A percentile compares a stretch with the other conserved stretches of the same genome.
Conservation (phyloP, 1,140 invertebrate genomes). For the Brachionus plicatilis region DNA sequence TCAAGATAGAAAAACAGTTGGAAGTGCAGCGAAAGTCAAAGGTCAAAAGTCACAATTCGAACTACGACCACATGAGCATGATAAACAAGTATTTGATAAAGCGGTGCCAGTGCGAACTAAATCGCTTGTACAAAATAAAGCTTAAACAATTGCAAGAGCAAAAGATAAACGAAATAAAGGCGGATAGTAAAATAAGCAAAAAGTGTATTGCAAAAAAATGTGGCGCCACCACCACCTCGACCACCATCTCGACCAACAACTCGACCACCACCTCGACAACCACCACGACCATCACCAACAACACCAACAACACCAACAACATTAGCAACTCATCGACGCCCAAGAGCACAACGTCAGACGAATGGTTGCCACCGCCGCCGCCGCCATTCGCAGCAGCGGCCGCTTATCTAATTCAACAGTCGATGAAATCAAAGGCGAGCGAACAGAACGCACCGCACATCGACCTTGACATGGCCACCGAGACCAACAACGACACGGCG, state of each 20-base stretch:
- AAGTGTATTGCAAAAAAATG: background rate
- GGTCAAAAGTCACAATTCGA: background rate
- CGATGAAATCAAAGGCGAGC: constrained; percentile 3
- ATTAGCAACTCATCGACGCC: background rate
- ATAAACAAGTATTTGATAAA: constrained; percentile 37
- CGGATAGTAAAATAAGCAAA: background rate
- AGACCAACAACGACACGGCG: constrained; percentile 95
- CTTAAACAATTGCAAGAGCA: constrained; percentile 36
- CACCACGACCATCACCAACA: too few species aligned
- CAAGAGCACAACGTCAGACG: background rate
- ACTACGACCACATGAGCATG: constrained; percentile 34
- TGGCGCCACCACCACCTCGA: too few species aligned
- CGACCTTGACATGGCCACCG: constrained; percentile 60
- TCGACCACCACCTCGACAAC: too few species aligned
- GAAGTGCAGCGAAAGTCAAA: background rate
- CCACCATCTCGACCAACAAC: too few species aligned
- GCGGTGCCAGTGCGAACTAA: constrained; percentile 29
- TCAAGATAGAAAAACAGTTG: constrained; percentile 35
- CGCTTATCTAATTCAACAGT: constrained; percentile 2
- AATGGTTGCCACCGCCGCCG: constrained; percentile 16
- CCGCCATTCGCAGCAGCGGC: background rate
- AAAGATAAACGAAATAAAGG: constrained; percentile 4
- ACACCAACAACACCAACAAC: background rate
- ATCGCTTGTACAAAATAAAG: constrained; percentile 24
- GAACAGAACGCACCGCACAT: background rate